These are phyloP conservation scores for Ciona savignyi DNA, from an alignment of 23 tunicate species.

Conservation along the genomic window DNA sequence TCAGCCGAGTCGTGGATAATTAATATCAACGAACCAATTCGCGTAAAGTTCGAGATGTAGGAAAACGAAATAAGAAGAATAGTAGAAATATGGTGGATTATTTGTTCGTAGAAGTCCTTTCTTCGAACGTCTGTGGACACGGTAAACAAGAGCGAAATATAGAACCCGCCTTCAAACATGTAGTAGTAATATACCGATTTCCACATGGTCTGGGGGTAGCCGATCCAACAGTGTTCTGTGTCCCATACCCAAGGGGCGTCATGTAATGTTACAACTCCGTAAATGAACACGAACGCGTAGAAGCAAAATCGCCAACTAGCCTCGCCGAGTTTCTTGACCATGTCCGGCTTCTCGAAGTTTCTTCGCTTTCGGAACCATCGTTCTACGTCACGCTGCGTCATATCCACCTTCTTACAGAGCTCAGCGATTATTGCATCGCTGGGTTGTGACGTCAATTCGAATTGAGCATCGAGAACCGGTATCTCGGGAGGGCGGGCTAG, in stretches of 20 bases:
- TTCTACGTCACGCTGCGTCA: slow-evolving; percentile 18
- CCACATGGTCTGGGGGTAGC: slow-evolving; percentile 75
- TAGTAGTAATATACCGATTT: slow-evolving; percentile 64
- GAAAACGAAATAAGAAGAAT: slow-evolving; percentile 70
- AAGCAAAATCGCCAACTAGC: slow-evolving; percentile 83
- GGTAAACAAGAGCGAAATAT: slow-evolving; percentile 62
- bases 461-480: not conserved
- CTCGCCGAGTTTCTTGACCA: slow-evolving; percentile 65
- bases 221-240: slow-evolving; percentile 64
- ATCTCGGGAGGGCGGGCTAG: not conserved
- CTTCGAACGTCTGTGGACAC: slow-evolving; percentile 70
- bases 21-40: too few relatives aligned
- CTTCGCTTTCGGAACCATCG: slow-evolving; percentile 70
- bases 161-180: slow-evolving; percentile 91
- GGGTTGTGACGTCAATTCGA: not conserved
- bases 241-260: slow-evolving; percentile 97
- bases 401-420: slow-evolving; percentile 18
- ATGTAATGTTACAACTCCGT: slow-evolving; percentile 39
- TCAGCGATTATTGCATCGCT: not conserved
- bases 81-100: slow-evolving; percentile 90
- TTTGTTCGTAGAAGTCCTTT: slow-evolving; percentile 79
- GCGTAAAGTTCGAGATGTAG: too few relatives aligned
- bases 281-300: slow-evolving; percentile 60
- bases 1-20: too few relatives aligned
- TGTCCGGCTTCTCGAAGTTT: slow-evolving; percentile 37